phyloP scores from a whole-genome alignment of 2,888 invertebrate species.

The Lumbricus terrestris region DNA sequence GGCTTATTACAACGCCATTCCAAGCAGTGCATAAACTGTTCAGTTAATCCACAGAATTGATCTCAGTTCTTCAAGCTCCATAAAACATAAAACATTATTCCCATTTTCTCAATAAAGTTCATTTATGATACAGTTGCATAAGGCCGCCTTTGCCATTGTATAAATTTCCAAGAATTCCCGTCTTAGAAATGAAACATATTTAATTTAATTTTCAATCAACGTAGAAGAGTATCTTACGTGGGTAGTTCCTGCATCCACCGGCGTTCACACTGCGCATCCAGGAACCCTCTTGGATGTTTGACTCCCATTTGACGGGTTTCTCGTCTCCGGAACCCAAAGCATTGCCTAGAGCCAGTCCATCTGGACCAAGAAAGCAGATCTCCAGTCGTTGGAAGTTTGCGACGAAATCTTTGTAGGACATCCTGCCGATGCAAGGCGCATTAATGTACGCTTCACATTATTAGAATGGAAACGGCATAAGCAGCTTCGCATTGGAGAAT shows the following conservation, averaged over 20 bases:
- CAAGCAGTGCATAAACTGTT: too few species aligned
- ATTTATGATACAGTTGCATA: too few species aligned
- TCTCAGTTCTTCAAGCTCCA: too few species aligned
- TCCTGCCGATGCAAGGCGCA: slow-evolving; percentile 46
- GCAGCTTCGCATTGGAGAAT: too few species aligned
- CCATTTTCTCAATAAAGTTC: too few species aligned
- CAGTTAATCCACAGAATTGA: too few species aligned
- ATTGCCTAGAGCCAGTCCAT: slow-evolving; percentile 18
- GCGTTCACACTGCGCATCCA: slow-evolving; percentile 93
- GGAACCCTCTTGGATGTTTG: slow-evolving; percentile 86
- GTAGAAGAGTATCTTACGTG: slow-evolving; percentile 66
- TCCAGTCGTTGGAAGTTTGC: slow-evolving; percentile 82
- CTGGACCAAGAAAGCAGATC: slow-evolving; percentile 78
- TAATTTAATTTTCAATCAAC: too few species aligned
- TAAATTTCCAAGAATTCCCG: too few species aligned
- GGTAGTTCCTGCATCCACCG: slow-evolving; percentile 87
- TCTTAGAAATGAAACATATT: neutral
- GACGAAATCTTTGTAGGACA: slow-evolving; percentile 76
- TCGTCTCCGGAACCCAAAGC: neutral
- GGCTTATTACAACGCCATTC: too few species aligned
- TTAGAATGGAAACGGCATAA: neutral
- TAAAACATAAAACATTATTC: too few species aligned
- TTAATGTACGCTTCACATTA: neutral
- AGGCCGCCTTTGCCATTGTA: too few species aligned
- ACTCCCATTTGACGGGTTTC: slow-evolving; percentile 72